Evolutionary conservation across 1,140 invertebrate genomes (phyloP).

Genomic region (Microvelia longipes): DNA sequence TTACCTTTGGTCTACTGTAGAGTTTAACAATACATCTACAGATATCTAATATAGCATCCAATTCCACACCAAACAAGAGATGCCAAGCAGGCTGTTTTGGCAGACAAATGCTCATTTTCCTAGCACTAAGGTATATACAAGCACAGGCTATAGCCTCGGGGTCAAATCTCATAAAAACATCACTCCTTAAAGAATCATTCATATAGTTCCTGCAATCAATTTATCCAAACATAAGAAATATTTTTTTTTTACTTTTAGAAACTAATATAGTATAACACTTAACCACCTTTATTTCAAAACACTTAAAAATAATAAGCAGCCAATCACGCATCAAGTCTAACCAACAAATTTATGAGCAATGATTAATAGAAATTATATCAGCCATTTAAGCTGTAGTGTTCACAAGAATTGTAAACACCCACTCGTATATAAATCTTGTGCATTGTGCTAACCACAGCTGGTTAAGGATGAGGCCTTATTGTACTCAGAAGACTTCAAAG

Average conservation of each 20-base stretch:
- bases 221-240: no score
- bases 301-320: no score
- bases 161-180: constrained; percentile 89
- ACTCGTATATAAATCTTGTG: no score
- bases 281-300: background rate
- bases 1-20: constrained; percentile 65
- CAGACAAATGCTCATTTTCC: constrained; percentile 67
- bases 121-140: constrained; percentile 88
- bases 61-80: constrained; percentile 63
- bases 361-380: no score
- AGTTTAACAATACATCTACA: constrained; percentile 67
- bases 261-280: background rate
- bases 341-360: no score
- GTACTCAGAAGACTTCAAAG: no score
- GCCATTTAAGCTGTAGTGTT: no score
- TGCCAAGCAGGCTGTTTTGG: constrained; percentile 84
- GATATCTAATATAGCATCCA: constrained; percentile 70
- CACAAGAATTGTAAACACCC: no score
- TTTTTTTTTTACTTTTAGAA: background rate
- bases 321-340: no score
- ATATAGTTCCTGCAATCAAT: constrained; percentile 88
- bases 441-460: no score
- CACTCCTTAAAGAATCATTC: constrained; percentile 94
- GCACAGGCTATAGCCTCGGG: constrained; percentile 97
- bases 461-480: no score